Conservation (phyloP, 2,888 invertebrate species). For the Druceiella hillmani region DNA sequence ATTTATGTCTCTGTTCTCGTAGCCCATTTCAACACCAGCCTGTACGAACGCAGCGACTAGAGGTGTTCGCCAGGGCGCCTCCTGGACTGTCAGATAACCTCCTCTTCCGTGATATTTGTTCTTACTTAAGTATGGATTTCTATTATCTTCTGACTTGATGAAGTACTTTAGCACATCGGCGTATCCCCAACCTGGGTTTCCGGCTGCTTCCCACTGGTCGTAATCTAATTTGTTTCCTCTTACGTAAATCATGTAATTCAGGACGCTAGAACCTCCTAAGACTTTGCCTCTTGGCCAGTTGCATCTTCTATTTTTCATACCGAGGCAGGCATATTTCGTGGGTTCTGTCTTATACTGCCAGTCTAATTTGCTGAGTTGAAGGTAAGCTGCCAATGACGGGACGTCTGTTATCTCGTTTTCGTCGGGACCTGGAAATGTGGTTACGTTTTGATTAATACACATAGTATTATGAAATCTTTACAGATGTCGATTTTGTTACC, state of each 20-base stretch:
- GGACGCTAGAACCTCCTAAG: slow-evolving; percentile 79
- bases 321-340: slow-evolving; percentile 72
- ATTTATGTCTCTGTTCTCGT: slow-evolving; percentile 77
- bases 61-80: slow-evolving; percentile 80
- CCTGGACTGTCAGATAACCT: slow-evolving; percentile 74
- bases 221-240: slow-evolving; percentile 81
- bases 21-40: slow-evolving; percentile 77
- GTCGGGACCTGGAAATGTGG: slow-evolving; percentile 69
- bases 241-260: slow-evolving; percentile 90
- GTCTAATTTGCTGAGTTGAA: slow-evolving; percentile 80
- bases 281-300: slow-evolving; percentile 90
- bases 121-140: slow-evolving; percentile 73
- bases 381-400: slow-evolving; percentile 79
- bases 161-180: slow-evolving; percentile 81
- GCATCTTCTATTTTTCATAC: slow-evolving; percentile 75
- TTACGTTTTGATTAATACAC: no score
- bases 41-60: slow-evolving; percentile 78
- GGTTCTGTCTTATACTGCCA: slow-evolving; percentile 90
- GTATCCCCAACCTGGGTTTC: slow-evolving; percentile 88
- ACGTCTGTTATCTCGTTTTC: slow-evolving; percentile 87
- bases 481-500: background rate
- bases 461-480: no score
- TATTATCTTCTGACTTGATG: slow-evolving; percentile 83
- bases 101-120: slow-evolving; percentile 66
- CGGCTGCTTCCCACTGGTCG: slow-evolving; percentile 80